phyloP scores from a whole-genome alignment of 2,113 vertebrate species.

The Oryzias javanicus region DNA sequence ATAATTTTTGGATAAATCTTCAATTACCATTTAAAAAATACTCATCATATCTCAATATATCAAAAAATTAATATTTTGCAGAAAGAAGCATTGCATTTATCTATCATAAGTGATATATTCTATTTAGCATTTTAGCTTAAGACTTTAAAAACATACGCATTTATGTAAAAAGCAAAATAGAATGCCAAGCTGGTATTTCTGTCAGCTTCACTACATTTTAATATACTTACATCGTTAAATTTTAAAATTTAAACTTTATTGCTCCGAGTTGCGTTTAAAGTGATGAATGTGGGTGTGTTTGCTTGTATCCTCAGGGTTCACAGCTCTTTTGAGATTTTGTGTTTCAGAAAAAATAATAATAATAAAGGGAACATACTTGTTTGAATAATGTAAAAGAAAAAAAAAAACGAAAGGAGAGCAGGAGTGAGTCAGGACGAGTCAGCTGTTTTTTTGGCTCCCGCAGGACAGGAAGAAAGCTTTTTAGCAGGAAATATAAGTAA shows the following conservation, averaged over 20 bases:
- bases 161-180: no score
- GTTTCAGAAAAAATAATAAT: conserved; percentile 21
- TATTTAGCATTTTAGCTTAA: no score
- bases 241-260: conserved; percentile 9
- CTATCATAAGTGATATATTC: no score
- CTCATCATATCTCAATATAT: no score
- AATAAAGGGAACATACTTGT: conserved; percentile 41
- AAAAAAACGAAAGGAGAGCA: conserved; percentile 32
- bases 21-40: no score
- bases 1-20: no score
- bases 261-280: background rate
- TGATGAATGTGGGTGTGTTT: conserved; percentile 29
- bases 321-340: conserved; percentile 22
- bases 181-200: conserved; percentile 10
- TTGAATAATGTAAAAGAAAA: conserved; percentile 57
- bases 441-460: conserved; percentile 57
- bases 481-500: conserved; percentile 28
- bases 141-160: no score
- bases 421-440: conserved; percentile 44
- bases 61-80: no score
- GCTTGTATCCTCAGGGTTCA: no score
- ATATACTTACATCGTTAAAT: background rate
- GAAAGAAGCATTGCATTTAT: no score
- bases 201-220: background rate
- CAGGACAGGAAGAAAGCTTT: conserved; percentile 43